Evolutionary conservation across 2,113 vertebrate genomes (phyloP).

Genomic region (Cavia porcellus): DNA sequence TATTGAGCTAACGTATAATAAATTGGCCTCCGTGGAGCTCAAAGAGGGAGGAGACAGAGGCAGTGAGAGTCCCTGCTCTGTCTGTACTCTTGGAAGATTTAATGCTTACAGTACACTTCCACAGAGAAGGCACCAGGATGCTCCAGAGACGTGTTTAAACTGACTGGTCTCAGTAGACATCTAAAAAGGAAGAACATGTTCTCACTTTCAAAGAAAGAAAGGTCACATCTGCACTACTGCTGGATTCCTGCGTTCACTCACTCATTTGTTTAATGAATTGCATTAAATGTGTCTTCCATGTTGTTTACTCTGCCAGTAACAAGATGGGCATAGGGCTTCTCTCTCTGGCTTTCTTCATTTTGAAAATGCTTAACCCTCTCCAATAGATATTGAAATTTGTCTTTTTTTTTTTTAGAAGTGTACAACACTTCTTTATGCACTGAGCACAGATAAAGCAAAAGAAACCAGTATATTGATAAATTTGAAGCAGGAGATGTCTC

Average conservation of each 20-base stretch:
- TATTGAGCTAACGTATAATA: slow-evolving; percentile 27
- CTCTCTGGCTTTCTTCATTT: not conserved
- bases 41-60: not conserved
- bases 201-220: not conserved
- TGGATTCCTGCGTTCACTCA: not conserved
- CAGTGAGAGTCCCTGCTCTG: not conserved
- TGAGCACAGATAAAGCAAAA: not conserved
- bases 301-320: too few species aligned
- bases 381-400: fast-evolving
- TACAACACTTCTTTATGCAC: too few species aligned
- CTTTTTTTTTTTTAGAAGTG: not conserved
- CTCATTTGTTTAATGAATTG: not conserved
- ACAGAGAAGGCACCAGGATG: fast-evolving
- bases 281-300: not conserved
- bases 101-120: not conserved
- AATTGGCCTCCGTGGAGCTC: not conserved
- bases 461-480: too few species aligned
- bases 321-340: not conserved
- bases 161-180: not conserved
- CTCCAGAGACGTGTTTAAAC: not conserved
- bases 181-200: not conserved
- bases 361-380: not conserved
- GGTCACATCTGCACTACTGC: not conserved
- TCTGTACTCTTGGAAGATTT: not conserved
- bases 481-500: not conserved